phyloP scores from a whole-genome alignment of 2,113 vertebrate species.

The Tringa solitaria region DNA sequence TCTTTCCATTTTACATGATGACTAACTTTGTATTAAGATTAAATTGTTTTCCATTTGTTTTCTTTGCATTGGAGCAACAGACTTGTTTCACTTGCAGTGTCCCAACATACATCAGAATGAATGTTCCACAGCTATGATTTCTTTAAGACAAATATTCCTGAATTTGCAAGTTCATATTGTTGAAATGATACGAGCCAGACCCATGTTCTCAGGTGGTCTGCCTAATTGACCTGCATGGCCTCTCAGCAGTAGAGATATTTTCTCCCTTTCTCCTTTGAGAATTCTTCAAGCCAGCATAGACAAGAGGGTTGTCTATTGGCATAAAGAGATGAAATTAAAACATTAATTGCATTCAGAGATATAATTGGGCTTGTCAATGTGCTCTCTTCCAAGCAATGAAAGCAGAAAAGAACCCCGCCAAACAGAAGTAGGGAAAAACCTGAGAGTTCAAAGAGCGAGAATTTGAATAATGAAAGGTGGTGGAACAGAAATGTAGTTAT shows the following conservation, averaged over 20 bases:
- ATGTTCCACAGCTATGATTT: not conserved
- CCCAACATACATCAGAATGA: not conserved
- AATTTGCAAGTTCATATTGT: not conserved
- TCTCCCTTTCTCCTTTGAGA: not conserved
- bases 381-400: not conserved
- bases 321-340: not conserved
- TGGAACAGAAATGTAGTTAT: not conserved
- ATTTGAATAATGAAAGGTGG: not conserved
- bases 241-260: not conserved
- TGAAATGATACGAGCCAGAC: not conserved
- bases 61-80: not conserved
- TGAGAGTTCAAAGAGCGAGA: not conserved
- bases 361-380: not conserved
- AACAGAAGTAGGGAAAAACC: rapidly evolving
- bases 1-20: not conserved
- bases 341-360: rapidly evolving
- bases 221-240: rapidly evolving
- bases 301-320: not conserved
- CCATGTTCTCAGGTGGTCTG: not conserved
- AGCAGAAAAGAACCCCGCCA: rapidly evolving
- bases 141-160: not conserved
- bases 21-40: not conserved
- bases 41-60: not conserved
- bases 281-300: not conserved
- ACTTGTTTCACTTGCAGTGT: not conserved